Evolutionary conservation across 2,888 invertebrate species (phyloP).

Genomic region (Tromatobia lineatoria): DNA sequence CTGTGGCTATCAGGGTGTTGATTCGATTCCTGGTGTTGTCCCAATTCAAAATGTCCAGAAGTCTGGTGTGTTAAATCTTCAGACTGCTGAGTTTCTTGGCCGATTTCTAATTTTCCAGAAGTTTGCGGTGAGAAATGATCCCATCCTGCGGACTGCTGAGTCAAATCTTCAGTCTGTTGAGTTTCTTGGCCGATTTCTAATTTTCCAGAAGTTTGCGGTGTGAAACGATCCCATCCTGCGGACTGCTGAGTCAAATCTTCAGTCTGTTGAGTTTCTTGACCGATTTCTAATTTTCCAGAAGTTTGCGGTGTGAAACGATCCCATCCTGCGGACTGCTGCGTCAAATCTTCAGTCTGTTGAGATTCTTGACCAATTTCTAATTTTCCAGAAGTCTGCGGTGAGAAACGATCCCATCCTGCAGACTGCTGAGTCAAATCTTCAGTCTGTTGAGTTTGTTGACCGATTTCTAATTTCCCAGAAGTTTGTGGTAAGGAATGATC

Average conservation of each 20-base stretch:
- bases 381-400: conserved; percentile 43
- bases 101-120: conserved; percentile 31
- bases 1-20: conserved; percentile 26
- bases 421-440: too few species aligned
- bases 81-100: conserved; percentile 59
- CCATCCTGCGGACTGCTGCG: conserved; percentile 66
- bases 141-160: conserved; percentile 63
- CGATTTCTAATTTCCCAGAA: conserved; percentile 31
- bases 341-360: conserved; percentile 66
- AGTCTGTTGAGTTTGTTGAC: conserved; percentile 57
- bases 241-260: conserved; percentile 65
- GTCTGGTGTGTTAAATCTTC: conserved; percentile 68
- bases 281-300: conserved; percentile 39
- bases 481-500: conserved; percentile 2
- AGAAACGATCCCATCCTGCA: too few species aligned
- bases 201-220: conserved; percentile 40
- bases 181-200: conserved; percentile 78
- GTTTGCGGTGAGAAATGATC: too few species aligned
- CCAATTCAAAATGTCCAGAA: conserved; percentile 65
- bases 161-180: conserved; percentile 71
- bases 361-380: conserved; percentile 52
- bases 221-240: conserved; percentile 71
- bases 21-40: conserved; percentile 56
- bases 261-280: conserved; percentile 64
- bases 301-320: conserved; percentile 68